Evolutionary conservation across 2,113 vertebrate genomes (phyloP).

Genomic region (Hucho hucho): DNA sequence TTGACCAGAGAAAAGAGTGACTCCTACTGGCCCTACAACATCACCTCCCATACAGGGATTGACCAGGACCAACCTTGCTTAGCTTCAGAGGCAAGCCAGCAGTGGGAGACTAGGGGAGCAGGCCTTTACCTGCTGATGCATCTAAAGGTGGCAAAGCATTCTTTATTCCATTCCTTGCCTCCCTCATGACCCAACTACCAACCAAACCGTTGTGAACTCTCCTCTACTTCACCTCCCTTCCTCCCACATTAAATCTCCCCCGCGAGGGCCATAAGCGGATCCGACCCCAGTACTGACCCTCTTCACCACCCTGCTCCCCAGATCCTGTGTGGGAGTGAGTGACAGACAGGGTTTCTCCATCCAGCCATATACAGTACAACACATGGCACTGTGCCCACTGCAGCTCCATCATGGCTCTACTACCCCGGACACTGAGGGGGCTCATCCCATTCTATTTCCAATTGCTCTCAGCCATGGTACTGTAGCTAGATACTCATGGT

Average conservation of each 20-base stretch:
- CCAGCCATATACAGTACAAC: conserved; percentile 9
- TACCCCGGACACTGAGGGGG: neutral
- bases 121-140: neutral
- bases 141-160: neutral
- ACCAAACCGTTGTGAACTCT: neutral
- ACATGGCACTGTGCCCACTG: conserved; percentile 41
- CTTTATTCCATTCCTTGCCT: neutral
- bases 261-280: conserved; percentile 48
- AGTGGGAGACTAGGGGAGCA: too few relatives aligned
- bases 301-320: conserved; percentile 26
- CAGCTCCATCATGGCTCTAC: conserved; percentile 40
- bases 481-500: too few relatives aligned
- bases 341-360: neutral
- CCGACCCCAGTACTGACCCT: conserved; percentile 22
- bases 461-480: neutral
- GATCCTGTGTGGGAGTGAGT: conserved; percentile 40
- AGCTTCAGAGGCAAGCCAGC: too few relatives aligned
- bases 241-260: neutral
- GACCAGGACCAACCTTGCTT: too few relatives aligned
- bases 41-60: too few relatives aligned
- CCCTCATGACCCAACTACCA: neutral
- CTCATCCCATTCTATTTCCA: conserved; percentile 20
- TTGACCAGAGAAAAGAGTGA: too few relatives aligned
- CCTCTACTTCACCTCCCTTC: neutral
- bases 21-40: too few relatives aligned